Evolutionary conservation across 2,888 invertebrate species (phyloP), one percentile per base, ranked within the genome.

Genomic region (Germaria angustata): DNA sequence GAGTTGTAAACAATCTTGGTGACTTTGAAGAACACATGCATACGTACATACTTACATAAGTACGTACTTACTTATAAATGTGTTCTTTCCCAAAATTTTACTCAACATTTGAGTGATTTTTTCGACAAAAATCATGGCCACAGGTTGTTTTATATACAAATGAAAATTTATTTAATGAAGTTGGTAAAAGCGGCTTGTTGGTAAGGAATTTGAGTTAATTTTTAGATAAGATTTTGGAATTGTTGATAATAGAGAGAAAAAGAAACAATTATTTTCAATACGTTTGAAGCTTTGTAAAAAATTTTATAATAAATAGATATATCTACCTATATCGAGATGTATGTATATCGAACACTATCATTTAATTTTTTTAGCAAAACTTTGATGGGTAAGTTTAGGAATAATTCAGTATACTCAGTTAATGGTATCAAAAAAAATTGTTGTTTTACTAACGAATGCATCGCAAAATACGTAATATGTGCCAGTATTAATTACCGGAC

Each of bases 61-160:
- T 7, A 17, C 24, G 9, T 11, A 20, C 9, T 13, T 7, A 17
- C 24, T 5, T 11, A 20, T 5, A 2, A 5, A 36, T 36, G 36
- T 6, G 6, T 57, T 32, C 11, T 15, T 24, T 15, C 13, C n/a
- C n/a, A 0, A 24, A 49, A n/a, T 51, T 59, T 22, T 13, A 68
- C 68, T 76, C 76, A 49, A 41, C 13, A 36, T 46, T 57, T 65
- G 78, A 79, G 78, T 71, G 46, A 2, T 55, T 53, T 77, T 51
- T 49, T 22, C 13, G 20, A 8, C 24, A 57, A 55, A 68, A 71
- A 66, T 82, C 79, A 79, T 76, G 71, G 82, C 82, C 66, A 82
- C 82, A 82, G 82, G 82, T 82, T 82, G 82, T 82, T 82, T 75
- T 46, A 65, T 24, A 15, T 15, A 7, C 7, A 51, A 22, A 32